Conservation (phyloP, 1,140 invertebrate genomes). For the Bursaphelenchus mucronatus region DNA sequence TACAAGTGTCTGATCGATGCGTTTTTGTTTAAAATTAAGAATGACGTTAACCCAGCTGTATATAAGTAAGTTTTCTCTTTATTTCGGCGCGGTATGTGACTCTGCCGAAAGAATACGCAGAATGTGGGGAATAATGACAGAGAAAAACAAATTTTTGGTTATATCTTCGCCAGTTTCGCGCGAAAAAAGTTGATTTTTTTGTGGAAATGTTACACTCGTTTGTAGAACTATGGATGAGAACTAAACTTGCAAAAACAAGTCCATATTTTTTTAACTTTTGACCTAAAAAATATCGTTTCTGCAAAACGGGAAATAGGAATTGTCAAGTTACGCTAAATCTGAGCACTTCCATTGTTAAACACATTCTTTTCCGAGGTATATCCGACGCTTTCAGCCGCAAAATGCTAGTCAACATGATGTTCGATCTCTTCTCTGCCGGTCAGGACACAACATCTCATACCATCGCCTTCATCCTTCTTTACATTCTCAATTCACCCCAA, state of each 20-base stretch:
- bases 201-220: background rate
- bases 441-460: constrained; percentile 7
- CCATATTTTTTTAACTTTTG: no score
- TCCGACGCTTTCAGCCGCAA: background rate
- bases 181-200: no score
- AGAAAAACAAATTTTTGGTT: no score
- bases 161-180: no score
- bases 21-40: no score
- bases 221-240: background rate
- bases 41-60: no score
- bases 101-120: no score
- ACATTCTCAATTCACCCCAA: background rate
- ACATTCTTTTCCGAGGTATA: background rate
- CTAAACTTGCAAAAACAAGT: background rate
- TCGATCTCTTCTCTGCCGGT: constrained; percentile 12
- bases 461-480: constrained; percentile 1
- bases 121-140: no score
- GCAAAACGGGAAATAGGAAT: background rate
- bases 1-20: no score
- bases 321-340: background rate
- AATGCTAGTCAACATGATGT: constrained; percentile 6
- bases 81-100: no score
- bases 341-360: background rate
- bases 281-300: background rate
- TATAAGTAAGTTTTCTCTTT: no score